Conservation (phyloP, 1,140 invertebrate species). For the Bombus superbus region DNA sequence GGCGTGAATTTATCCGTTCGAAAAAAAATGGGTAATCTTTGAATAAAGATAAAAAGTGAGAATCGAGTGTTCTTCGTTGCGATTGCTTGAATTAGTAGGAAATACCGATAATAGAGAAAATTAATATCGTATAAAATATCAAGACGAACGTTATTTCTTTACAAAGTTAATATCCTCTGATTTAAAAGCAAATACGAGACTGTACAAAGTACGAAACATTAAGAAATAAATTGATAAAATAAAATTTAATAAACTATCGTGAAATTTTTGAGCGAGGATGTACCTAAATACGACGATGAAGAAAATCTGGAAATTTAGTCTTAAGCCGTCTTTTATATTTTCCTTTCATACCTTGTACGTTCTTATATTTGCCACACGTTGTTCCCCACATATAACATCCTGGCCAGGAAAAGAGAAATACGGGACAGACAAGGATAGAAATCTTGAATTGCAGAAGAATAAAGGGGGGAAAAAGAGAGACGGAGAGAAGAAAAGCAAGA, state of each 20-base stretch:
- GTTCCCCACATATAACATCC: conserved; percentile 10
- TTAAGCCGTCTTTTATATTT: conserved; percentile 2
- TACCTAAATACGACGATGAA: neutral
- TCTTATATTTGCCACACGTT: conserved; percentile 24
- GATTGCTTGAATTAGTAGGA: no score
- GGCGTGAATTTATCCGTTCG: neutral
- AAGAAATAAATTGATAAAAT: no score
- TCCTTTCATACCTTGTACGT: conserved; percentile 5
- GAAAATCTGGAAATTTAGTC: neutral
- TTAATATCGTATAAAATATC: no score
- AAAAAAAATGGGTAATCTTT: neutral
- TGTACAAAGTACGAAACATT: no score
- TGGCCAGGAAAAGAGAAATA: neutral
- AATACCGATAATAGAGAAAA: no score
- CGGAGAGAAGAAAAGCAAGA: conserved; percentile 45
- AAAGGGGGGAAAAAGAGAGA: neutral
- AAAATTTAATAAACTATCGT: no score
- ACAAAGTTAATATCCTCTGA: no score
- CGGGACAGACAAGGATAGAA: neutral
- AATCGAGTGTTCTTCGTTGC: neutral
- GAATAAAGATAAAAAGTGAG: neutral
- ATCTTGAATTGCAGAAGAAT: conserved; percentile 39
- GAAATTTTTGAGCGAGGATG: no score
- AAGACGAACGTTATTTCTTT: no score
- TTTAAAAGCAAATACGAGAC: no score